Percentiles rank a stretch among this genome's conserved stretches.
These are phyloP conservation scores for Nomada fucata DNA, from an alignment of 2,888 invertebrate species.

Conservation along the genomic window DNA sequence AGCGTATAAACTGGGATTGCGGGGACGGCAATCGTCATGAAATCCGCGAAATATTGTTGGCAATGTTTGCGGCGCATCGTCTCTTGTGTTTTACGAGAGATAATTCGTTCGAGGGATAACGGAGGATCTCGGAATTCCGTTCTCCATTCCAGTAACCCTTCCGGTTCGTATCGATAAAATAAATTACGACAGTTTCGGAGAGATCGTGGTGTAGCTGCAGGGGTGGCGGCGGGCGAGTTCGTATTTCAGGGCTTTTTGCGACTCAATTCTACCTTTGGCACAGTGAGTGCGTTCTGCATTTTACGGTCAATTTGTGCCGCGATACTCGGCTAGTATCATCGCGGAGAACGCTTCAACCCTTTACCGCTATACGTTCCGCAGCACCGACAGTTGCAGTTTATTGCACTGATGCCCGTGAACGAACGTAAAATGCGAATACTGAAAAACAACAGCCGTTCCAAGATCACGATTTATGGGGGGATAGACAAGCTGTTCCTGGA, in stretches of 20 bases:
- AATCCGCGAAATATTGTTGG: conserved; percentile 18
- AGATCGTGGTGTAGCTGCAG: conserved; percentile 7
- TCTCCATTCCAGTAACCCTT: background rate
- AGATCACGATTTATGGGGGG: no score
- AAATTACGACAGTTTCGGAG: conserved; percentile 31
- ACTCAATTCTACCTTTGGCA: conserved; percentile 12
- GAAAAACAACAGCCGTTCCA: background rate
- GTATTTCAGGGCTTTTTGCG: conserved; percentile 20
- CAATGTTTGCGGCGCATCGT: conserved; percentile 35
- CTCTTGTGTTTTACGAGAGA: conserved; percentile 48
- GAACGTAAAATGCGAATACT: background rate
- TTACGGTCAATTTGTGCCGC: conserved; percentile 24
- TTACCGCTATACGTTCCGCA: background rate
- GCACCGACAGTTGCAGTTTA: conserved; percentile 19
- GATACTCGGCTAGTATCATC: background rate
- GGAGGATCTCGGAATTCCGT: conserved; percentile 10
- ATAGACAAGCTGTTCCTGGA: no score
- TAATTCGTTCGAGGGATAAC: conserved; percentile 48
- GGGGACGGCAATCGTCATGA: conserved; percentile 34
- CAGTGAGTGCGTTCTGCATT: conserved; percentile 6
- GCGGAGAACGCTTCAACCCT: background rate
- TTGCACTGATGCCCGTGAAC: background rate
- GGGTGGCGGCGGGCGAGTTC: background rate
- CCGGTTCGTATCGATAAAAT: conserved; percentile 45
- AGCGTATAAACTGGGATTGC: background rate